phyloP scores from a whole-genome alignment of 1,140 invertebrate species.

The Geopemphigus sp. region DNA sequence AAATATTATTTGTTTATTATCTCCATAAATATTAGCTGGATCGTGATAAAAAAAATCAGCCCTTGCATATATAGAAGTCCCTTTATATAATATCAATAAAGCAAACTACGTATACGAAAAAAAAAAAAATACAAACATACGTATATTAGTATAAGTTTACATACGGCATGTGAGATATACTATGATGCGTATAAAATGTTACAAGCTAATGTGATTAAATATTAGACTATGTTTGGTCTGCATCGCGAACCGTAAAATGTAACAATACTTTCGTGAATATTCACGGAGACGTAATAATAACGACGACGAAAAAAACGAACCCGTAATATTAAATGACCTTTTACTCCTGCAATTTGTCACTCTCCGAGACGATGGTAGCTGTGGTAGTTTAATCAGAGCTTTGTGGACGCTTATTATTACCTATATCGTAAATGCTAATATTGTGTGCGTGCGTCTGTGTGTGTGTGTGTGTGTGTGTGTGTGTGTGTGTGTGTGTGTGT shows the following conservation, averaged over 20 bases:
- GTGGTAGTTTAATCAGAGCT: not conserved
- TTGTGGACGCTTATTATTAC: not conserved
- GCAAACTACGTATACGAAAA: not conserved
- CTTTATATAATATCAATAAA: not conserved
- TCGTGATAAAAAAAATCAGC: too few species aligned
- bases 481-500: not conserved
- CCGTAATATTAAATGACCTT: conserved; percentile 14
- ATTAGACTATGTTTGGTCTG: not conserved
- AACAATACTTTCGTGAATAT: conserved; percentile 14
- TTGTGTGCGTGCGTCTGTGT: not conserved
- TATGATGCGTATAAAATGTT: not conserved
- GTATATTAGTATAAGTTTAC: conserved; percentile 1
- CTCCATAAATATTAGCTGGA: too few species aligned
- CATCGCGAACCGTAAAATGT: not conserved
- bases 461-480: too few species aligned
- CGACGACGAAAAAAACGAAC: not conserved
- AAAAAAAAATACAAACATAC: not conserved
- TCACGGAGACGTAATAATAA: conserved; percentile 3
- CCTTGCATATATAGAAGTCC: too few species aligned
- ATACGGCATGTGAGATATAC: not conserved
- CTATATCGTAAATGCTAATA: conserved; percentile 18
- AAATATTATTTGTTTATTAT: too few species aligned
- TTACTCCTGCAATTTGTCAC: conserved; percentile 33
- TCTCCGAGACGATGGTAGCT: not conserved
- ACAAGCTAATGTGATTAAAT: not conserved